Conservation (phyloP, 2,797 vertebrate genomes). For the Enteromius afrohamiltoni region DNA sequence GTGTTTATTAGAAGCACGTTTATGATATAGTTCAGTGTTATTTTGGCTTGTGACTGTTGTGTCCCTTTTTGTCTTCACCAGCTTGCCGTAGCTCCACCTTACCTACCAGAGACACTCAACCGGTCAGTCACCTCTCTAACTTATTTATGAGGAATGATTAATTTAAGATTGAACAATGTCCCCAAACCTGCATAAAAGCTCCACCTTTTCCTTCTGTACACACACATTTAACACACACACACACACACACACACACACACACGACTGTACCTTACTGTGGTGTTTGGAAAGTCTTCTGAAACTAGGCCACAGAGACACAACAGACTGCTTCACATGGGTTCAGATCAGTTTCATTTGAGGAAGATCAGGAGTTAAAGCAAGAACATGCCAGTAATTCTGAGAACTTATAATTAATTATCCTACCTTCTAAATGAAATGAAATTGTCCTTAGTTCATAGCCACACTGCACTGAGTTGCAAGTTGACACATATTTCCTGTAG, state of each 20-base stretch:
- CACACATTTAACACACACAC: constrained; percentile 8
- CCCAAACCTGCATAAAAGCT: constrained; percentile 26
- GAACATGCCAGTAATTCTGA: not conserved
- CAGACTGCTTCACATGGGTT: not conserved
- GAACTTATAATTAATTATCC: not conserved
- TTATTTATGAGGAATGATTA: constrained; percentile 50
- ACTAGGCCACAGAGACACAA: constrained; percentile 49
- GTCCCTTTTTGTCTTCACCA: constrained; percentile 30
- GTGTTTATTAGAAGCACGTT: not conserved
- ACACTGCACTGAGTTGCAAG: not conserved
- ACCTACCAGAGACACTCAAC: constrained; percentile 18
- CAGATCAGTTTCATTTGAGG: not conserved
- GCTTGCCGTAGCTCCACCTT: not conserved
- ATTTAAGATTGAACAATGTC: constrained; percentile 41
- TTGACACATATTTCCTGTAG: not conserved
- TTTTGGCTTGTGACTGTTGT: not conserved
- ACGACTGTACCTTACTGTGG: constrained; percentile 24
- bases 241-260: constrained; percentile 28
- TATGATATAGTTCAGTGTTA: not conserved
- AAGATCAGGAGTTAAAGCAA: not conserved
- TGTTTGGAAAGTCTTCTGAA: constrained; percentile 25
- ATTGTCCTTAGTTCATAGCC: not conserved
- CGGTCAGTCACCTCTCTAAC: constrained; percentile 19
- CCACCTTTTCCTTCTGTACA: not conserved
- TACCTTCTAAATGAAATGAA: not conserved